phyloP scores from a whole-genome alignment of 1,140 invertebrate species.

The Brachionus rotundiformis region DNA sequence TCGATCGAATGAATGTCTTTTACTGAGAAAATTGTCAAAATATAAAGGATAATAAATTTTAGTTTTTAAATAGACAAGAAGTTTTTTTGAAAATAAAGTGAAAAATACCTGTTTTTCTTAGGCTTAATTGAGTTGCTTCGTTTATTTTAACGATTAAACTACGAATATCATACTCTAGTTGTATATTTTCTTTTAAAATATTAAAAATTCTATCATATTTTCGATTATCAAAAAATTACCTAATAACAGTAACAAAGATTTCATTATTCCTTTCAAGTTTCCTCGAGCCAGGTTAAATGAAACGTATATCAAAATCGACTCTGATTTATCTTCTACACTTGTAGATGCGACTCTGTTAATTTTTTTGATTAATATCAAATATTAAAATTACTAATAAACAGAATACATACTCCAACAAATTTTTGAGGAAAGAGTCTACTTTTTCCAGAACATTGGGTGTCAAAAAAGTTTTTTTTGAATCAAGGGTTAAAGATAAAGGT shows the following conservation, averaged over 20 bases:
- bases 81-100: too few relatives aligned
- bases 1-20: too few relatives aligned
- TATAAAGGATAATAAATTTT: too few relatives aligned
- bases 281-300: slow-evolving; percentile 36
- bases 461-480: slow-evolving; percentile 22
- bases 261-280: slow-evolving; percentile 13
- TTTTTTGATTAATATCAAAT: too few relatives aligned
- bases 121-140: slow-evolving; percentile 33
- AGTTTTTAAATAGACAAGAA: too few relatives aligned
- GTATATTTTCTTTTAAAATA: not conserved
- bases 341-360: not conserved
- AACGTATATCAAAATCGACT: slow-evolving; percentile 20
- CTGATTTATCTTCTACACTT: slow-evolving; percentile 26
- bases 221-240: not conserved
- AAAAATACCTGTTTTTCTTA: slow-evolving; percentile 34
- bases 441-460: slow-evolving; percentile 24
- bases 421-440: slow-evolving; percentile 20
- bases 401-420: slow-evolving; percentile 1
- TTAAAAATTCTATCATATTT: not conserved
- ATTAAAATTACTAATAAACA: too few relatives aligned
- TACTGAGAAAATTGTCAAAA: too few relatives aligned
- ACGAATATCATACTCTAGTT: not conserved
- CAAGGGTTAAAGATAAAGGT: slow-evolving; percentile 8
- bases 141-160: slow-evolving; percentile 7
- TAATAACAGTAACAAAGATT: slow-evolving; percentile 8